Evolutionary conservation across 2,797 vertebrate species (phyloP).

Genomic region (Rachycentron canadum): DNA sequence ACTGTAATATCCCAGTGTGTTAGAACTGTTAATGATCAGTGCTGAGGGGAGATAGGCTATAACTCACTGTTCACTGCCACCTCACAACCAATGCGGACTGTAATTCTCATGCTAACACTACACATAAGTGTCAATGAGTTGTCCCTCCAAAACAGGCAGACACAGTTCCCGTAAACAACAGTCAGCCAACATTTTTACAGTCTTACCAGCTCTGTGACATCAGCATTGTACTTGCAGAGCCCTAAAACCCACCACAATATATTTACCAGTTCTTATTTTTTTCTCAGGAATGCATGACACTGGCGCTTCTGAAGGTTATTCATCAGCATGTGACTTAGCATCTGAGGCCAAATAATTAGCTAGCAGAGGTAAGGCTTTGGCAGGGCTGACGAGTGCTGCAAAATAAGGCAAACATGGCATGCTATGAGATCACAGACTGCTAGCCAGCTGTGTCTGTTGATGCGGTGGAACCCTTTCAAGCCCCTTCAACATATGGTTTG

Average conservation of each 20-base stretch:
- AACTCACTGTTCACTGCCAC: slow-evolving; percentile 68
- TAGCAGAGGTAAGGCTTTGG: slow-evolving; percentile 56
- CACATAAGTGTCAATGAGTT: slow-evolving; percentile 28
- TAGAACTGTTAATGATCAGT: slow-evolving; percentile 75
- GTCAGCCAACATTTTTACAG: slow-evolving; percentile 50
- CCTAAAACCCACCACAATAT: slow-evolving; percentile 34
- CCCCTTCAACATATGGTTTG: slow-evolving; percentile 73
- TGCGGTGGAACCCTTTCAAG: slow-evolving; percentile 62
- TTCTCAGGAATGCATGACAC: slow-evolving; percentile 35
- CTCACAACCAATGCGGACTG: slow-evolving; percentile 38
- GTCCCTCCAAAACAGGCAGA: slow-evolving; percentile 34
- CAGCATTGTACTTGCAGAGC: slow-evolving; percentile 48
- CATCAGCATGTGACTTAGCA: slow-evolving; percentile 52
- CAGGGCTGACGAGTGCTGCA: slow-evolving; percentile 36
- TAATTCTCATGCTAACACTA: slow-evolving; percentile 59
- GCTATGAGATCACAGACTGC: slow-evolving; percentile 72
- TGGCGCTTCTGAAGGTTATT: slow-evolving; percentile 58
- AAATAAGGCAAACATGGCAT: slow-evolving; percentile 66
- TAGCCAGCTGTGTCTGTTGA: slow-evolving; percentile 74
- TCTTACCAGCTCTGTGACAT: slow-evolving; percentile 52
- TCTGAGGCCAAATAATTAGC: slow-evolving; percentile 58
- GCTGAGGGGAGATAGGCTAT: slow-evolving; percentile 54
- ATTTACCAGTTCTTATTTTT: slow-evolving; percentile 37
- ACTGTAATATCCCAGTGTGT: slow-evolving; percentile 82
- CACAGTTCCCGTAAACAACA: slow-evolving; percentile 49